Conservation (phyloP, 2,797 vertebrate genomes). For the Australoheros facetus region DNA sequence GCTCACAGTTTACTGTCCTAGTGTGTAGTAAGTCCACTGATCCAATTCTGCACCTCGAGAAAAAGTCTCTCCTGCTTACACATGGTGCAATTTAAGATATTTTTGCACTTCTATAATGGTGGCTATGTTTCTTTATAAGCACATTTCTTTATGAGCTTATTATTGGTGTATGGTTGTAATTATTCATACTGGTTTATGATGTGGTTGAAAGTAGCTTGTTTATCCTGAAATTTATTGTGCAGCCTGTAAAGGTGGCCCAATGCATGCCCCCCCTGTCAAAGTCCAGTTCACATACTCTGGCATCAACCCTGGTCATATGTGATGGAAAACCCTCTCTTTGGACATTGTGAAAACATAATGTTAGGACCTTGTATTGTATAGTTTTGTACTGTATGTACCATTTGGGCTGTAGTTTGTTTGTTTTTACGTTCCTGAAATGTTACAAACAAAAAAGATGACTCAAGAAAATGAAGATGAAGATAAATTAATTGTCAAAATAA, state of each 20-base stretch:
- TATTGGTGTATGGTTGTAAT: not conserved
- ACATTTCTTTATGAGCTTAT: too few relatives aligned
- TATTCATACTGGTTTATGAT: not conserved
- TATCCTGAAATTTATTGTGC: not conserved
- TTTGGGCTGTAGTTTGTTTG: too few relatives aligned
- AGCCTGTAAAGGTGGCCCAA: not conserved
- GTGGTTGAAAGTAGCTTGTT: not conserved
- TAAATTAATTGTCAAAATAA: rapidly evolving
- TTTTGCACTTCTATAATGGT: too few relatives aligned
- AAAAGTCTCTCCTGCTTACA: too few relatives aligned
- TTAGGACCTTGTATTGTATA: too few relatives aligned
- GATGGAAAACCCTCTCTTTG: not conserved
- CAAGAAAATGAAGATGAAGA: not conserved
- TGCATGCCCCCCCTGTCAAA: not conserved
- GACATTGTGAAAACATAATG: not conserved
- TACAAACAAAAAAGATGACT: not conserved
- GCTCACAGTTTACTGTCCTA: too few relatives aligned
- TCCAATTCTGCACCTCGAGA: too few relatives aligned
- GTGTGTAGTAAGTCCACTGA: too few relatives aligned
- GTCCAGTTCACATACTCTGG: not conserved
- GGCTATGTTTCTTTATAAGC: too few relatives aligned
- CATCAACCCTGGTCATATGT: not conserved
- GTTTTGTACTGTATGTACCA: too few relatives aligned
- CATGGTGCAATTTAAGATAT: too few relatives aligned
- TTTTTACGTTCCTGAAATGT: not conserved